Evolutionary conservation across 1,140 invertebrate species (phyloP).

Genomic region (Caenorhabditis remanei): DNA sequence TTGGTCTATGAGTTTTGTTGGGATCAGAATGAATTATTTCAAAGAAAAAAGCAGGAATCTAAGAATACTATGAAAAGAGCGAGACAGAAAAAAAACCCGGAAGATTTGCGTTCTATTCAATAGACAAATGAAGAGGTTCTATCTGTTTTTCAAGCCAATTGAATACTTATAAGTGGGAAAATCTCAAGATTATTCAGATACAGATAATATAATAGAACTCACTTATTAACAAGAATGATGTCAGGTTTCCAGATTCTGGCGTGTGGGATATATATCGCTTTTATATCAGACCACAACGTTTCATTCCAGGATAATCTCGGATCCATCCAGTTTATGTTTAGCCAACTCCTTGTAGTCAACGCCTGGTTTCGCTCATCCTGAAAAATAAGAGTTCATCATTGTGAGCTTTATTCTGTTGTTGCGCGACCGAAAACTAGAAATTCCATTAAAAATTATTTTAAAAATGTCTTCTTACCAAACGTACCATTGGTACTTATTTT

Average conservation of each 20-base stretch:
- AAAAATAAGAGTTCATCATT: slow-evolving; percentile 5
- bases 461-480: no score
- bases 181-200: not conserved
- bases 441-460: no score
- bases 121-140: slow-evolving; percentile 32
- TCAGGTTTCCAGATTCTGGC: slow-evolving; percentile 74
- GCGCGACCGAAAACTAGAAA: no score
- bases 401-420: no score
- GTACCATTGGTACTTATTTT: no score
- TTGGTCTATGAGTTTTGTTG: not conserved
- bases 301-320: slow-evolving; percentile 73
- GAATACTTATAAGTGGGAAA: slow-evolving; percentile 1
- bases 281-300: slow-evolving; percentile 74
- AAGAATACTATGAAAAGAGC: not conserved
- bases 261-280: slow-evolving; percentile 75
- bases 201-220: slow-evolving; percentile 42
- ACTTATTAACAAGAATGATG: slow-evolving; percentile 76
- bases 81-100: not conserved
- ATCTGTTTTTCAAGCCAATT: not conserved
- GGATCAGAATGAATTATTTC: slow-evolving; percentile 20
- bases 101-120: slow-evolving; percentile 28
- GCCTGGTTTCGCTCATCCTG: slow-evolving; percentile 77
- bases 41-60: not conserved
- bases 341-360: slow-evolving; percentile 75
- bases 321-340: slow-evolving; percentile 76